Conservation (phyloP, 30 jellyfish, hydroid and myxozoan genomes). For the Hydractinia symbiolongicarpus region DNA sequence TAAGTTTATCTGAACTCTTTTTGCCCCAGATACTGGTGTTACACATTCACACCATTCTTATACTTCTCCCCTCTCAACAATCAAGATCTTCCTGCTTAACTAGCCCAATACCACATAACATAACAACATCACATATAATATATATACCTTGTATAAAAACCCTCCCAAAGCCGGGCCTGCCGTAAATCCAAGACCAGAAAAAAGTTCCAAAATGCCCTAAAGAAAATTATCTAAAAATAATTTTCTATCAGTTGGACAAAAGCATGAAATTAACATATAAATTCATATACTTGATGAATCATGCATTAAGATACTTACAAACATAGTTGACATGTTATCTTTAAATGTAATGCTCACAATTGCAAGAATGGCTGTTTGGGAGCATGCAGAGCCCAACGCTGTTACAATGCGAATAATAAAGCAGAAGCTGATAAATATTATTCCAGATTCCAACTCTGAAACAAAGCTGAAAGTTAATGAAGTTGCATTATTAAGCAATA, state of each 20-base stretch:
- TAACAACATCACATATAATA: neutral
- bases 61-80: no score
- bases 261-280: neutral
- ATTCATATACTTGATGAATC: neutral
- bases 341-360: slow-evolving; percentile 41
- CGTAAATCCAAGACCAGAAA: slow-evolving; percentile 80
- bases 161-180: slow-evolving; percentile 97
- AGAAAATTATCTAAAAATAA: neutral
- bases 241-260: neutral
- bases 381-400: slow-evolving; percentile 62
- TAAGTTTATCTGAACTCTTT: no score
- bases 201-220: slow-evolving; percentile 68
- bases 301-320: slow-evolving; percentile 30
- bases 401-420: slow-evolving; percentile 57
- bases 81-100: no score
- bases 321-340: slow-evolving; percentile 60
- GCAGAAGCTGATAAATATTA: slow-evolving; percentile 38
- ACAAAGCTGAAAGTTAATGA: slow-evolving; percentile 41
- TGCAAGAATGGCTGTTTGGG: slow-evolving; percentile 54
- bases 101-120: no score
- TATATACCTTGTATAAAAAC: slow-evolving; percentile 49
- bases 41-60: no score
- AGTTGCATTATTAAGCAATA: neutral
- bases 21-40: no score
- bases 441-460: slow-evolving; percentile 46